A percentile compares a stretch with the other conserved stretches of the same genome.
Evolutionary conservation across 2,113 vertebrate species (phyloP).

Genomic region (Pristiophorus japonicus): DNA sequence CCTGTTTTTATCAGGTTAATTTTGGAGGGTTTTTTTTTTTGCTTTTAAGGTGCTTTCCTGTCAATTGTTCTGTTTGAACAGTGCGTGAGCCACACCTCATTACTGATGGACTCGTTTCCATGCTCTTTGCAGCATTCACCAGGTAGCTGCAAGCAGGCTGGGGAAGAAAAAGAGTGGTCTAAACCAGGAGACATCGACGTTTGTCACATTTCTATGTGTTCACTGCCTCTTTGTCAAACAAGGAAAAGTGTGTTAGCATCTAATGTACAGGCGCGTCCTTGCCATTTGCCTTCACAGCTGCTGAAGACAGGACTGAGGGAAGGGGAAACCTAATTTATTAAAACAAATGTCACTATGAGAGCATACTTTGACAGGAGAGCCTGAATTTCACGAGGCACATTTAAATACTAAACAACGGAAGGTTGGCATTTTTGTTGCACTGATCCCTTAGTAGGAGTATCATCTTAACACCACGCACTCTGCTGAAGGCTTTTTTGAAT

Average conservation of each 20-base stretch:
- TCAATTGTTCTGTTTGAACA: neutral
- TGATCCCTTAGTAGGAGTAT: neutral
- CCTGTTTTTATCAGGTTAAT: neutral
- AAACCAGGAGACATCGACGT: neutral
- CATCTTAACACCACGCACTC: neutral
- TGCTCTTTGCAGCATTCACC: neutral
- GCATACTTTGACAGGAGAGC: neutral
- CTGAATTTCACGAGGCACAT: neutral
- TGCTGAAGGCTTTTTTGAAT: neutral
- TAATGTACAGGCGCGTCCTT: neutral
- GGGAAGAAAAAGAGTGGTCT: neutral
- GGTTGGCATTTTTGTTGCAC: neutral
- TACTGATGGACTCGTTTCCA: neutral
- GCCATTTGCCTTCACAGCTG: conserved; percentile 2
- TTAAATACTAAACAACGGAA: neutral
- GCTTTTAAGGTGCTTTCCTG: neutral
- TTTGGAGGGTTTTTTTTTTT: neutral
- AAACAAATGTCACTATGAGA: neutral
- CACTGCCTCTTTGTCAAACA: neutral
- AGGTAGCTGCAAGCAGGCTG: neutral
- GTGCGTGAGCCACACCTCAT: neutral
- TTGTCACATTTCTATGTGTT: conserved; percentile 11
- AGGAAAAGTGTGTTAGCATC: neutral
- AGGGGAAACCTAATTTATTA: conserved; percentile 7
- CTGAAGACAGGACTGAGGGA: neutral